Evolutionary conservation across 2,797 vertebrate genomes (phyloP).

Genomic region (Capromys pilorides): DNA sequence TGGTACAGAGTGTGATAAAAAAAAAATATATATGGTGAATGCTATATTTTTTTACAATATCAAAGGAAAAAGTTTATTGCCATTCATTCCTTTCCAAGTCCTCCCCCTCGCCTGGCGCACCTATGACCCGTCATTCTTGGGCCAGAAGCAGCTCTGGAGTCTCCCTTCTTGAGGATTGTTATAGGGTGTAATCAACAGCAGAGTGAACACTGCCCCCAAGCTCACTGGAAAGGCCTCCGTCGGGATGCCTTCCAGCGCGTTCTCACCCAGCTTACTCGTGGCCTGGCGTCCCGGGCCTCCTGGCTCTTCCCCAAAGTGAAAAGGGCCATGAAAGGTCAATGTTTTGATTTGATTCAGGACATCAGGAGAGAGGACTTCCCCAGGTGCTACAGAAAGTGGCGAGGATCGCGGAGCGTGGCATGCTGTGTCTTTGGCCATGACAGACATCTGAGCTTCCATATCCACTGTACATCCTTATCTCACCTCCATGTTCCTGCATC

Average conservation of each 20-base stretch:
- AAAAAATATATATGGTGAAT: background rate
- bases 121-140: background rate
- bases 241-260: background rate
- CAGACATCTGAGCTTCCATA: background rate
- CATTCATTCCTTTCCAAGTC: background rate
- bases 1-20: background rate
- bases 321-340: background rate
- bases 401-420: too few relatives aligned
- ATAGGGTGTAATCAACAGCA: background rate
- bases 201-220: background rate
- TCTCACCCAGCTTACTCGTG: background rate
- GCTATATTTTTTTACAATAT: background rate
- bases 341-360: background rate
- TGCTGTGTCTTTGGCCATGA: background rate
- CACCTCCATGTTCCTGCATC: background rate
- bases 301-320: background rate
- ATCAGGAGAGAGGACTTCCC: background rate
- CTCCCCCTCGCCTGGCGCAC: background rate
- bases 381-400: background rate
- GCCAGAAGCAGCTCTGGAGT: background rate
- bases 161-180: background rate
- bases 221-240: too few relatives aligned
- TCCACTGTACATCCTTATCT: background rate
- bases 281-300: background rate
- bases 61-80: background rate